These are phyloP conservation scores for Cremastinae sp. DNA, from an alignment of 2,888 invertebrate genomes.

Conservation along the genomic window DNA sequence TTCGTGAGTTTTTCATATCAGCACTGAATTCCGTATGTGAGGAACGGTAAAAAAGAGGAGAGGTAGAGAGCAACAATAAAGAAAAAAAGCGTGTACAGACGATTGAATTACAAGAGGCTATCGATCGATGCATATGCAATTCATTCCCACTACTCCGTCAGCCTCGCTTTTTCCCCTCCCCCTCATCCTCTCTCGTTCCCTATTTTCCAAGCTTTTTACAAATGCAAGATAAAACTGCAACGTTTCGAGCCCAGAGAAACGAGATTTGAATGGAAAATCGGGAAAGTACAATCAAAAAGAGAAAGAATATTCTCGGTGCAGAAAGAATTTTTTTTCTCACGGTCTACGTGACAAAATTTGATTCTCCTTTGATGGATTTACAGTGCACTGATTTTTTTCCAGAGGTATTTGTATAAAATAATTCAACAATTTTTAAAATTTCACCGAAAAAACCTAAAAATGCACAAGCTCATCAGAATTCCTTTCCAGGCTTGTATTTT, in stretches of 20 bases:
- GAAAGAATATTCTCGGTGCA: not conserved
- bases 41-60: constrained; percentile 6
- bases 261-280: too few relatives aligned
- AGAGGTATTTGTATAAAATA: too few relatives aligned
- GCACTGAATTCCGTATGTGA: constrained; percentile 18
- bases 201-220: not conserved
- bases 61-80: constrained; percentile 7
- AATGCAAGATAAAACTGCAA: too few relatives aligned
- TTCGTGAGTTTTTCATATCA: constrained; percentile 9
- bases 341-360: too few relatives aligned
- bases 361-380: too few relatives aligned
- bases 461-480: too few relatives aligned
- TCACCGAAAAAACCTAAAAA: too few relatives aligned
- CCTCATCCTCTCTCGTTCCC: not conserved
- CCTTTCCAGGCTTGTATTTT: too few relatives aligned
- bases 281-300: not conserved
- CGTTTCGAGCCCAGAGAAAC: too few relatives aligned
- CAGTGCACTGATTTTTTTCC: too few relatives aligned
- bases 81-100: constrained; percentile 22
- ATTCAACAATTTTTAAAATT: too few relatives aligned
- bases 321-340: too few relatives aligned
- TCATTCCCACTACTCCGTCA: not conserved
- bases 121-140: constrained; percentile 44
- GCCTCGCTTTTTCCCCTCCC: not conserved
- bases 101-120: constrained; percentile 44